A percentile compares a stretch with the other conserved stretches of the same genome.
Conservation (phyloP, 1,140 invertebrate species). For the Lepidurus packardi region DNA sequence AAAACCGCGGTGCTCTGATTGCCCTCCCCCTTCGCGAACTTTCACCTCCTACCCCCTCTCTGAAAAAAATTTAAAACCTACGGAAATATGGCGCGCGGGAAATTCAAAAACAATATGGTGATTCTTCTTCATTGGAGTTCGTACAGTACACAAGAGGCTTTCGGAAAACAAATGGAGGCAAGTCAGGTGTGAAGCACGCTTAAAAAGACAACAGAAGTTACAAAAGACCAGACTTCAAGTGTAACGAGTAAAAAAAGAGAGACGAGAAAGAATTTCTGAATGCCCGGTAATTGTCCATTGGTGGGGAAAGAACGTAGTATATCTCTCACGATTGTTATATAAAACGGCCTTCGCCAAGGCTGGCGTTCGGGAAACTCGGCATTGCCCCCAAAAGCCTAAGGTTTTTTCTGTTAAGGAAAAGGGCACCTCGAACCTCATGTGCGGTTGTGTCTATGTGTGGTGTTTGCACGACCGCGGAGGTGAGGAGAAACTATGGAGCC, state of each 20-base stretch:
- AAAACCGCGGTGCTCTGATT: neutral
- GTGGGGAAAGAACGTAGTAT: neutral
- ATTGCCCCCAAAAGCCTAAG: neutral
- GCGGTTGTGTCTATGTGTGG: slow-evolving; percentile 9
- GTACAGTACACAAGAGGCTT: neutral
- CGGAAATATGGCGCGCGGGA: neutral
- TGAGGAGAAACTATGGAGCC: slow-evolving; percentile 3
- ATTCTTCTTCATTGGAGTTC: neutral
- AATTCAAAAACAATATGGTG: neutral
- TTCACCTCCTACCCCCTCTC: neutral
- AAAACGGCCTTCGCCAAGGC: slow-evolving; percentile 18
- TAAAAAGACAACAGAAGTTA: neutral
- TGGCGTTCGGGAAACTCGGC: neutral
- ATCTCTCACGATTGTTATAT: neutral
- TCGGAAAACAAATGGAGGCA: neutral
- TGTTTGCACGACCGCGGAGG: slow-evolving; percentile 14
- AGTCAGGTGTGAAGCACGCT: slow-evolving; percentile 13
- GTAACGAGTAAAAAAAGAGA: neutral
- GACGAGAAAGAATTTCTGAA: neutral
- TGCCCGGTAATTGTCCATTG: neutral
- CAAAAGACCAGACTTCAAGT: neutral
- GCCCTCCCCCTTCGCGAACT: neutral
- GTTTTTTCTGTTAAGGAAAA: neutral
- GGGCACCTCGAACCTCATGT: neutral
- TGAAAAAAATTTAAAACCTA: neutral